These are phyloP conservation scores for Andrena trimmerana DNA, from an alignment of 2,888 invertebrate genomes.

Conservation along the genomic window DNA sequence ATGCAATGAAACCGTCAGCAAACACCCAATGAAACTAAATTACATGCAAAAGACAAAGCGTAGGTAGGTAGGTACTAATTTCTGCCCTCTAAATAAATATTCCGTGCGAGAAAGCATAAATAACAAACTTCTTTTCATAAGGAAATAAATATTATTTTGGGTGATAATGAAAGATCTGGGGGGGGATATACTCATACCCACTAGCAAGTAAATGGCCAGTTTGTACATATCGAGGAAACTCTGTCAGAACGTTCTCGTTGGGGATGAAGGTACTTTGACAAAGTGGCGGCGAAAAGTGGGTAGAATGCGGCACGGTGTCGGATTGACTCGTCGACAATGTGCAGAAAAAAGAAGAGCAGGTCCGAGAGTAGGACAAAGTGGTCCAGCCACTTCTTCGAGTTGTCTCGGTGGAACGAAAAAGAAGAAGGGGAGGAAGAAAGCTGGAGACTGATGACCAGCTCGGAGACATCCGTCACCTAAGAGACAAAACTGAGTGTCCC, in stretches of 20 bases:
- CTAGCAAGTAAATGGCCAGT: constrained; percentile 32
- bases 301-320: constrained; percentile 75
- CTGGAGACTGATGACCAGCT: constrained; percentile 68
- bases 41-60: no score
- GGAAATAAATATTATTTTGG: no score
- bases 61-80: no score
- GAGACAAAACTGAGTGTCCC: constrained; percentile 78
- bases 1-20: no score
- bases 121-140: no score
- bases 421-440: constrained; percentile 46
- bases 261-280: constrained; percentile 63
- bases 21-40: no score
- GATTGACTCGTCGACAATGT: constrained; percentile 79
- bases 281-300: constrained; percentile 70
- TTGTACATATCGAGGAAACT: constrained; percentile 6
- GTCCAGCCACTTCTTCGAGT: constrained; percentile 81
- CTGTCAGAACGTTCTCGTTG: constrained; percentile 30
- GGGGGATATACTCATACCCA: neutral
- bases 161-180: no score
- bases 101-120: no score
- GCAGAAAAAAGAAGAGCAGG: constrained; percentile 55
- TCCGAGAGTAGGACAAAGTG: constrained; percentile 81
- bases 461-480: constrained; percentile 77
- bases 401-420: constrained; percentile 54
- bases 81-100: no score